Base-by-base conservation (phyloP, 2,113 vertebrate genomes). In the Pithys albifrons region DNA sequence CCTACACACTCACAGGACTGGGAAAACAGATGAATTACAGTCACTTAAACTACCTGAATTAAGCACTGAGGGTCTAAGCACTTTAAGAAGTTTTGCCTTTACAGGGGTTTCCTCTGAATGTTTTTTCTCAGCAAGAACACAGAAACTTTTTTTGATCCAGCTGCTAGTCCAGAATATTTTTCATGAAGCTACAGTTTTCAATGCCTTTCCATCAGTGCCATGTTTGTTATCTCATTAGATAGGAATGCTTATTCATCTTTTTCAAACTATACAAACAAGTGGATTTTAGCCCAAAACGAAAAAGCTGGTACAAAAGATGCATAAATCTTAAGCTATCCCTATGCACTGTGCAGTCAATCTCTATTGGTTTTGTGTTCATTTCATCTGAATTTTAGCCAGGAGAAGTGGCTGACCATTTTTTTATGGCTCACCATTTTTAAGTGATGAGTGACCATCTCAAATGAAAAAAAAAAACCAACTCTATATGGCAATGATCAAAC, bases 1-100 rank as follows among this genome's bases (percentile, higher is more conserved):
- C 20, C 66, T 59, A 15, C 29, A 27, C 7, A 2, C 66, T 52
- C 76, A 18, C 37, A 25, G 23, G 7, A 39, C n/a, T 39, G 76
- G 37, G 88, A 88, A 94, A 93, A 49, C 39, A 51, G 57, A 78
- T 66, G 76, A 92, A 87, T 93, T 92, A 33, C 73, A 73, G 46
- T 66, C 76, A 78, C 65, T 93, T 28, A 58, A 70, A 82, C 88
- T 96, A 92, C 96, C 88, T 94, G 95, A 95, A 94, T 93, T 97
- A 73, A 95, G 96, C 91, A 92, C 37, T 75, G 37, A 72, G 29
- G 16, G n/a, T 46, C 64, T 73, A 64, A 95, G 74, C 29, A n/a
- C 62, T 89, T 85, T n/a, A 57, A 43, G 71, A 37, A 77, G 27
- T 77, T 82, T 66, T 85, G 49, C 55, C 12, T 94, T 43, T 19